Base-by-base conservation (phyloP, 2,113 vertebrate genomes). In the Sitta europaea region DNA sequence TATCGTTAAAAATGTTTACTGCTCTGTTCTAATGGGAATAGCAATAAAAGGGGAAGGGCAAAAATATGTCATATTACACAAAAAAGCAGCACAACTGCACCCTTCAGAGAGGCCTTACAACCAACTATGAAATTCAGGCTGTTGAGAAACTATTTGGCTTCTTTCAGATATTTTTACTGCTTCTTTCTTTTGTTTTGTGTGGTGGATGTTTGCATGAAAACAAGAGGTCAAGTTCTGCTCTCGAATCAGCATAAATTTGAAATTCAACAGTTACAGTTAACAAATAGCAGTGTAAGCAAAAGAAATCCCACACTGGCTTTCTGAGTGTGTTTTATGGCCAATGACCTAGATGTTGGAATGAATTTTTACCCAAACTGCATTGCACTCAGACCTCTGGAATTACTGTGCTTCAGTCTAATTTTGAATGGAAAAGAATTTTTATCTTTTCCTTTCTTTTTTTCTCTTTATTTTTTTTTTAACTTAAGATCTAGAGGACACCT, bases 181-280 rank as follows among this genome's bases (percentile, higher is more conserved):
- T 88, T 40, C 50, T 50, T 73, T 35, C 29, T 70, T 76, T 68
- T 87, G 85, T 91, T 51, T 66, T 40, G 14, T 63, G 62, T 85
- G 50, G 73, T 82, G 47, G 67, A 75, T 59, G 76, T 65, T 97
- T 84, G 78, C 90, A 82, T 35, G 81, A 92, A 95, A 95, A 92
- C 78, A 92, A 86, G 67, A 81, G 86, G 97, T 94, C 96, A 91
- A 88, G 86, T 83, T 83, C 75, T 84, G 61, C 72, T 83, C 82
- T 80, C 50, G 4, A 86, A 95, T 92, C 82, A 94, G 82, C 93
- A 95, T 81, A 93, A 93, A 94, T 93, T 92, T 95, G 78, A 95
- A 95, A 96, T 95, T 94, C 92, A 95, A 70, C 78, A 89, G 71
- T 54, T 90, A 86, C 55, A 21, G 4, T 86, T 94, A 96, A 96